Conservation (phyloP, 2,113 vertebrate genomes). For the Apus apus region DNA sequence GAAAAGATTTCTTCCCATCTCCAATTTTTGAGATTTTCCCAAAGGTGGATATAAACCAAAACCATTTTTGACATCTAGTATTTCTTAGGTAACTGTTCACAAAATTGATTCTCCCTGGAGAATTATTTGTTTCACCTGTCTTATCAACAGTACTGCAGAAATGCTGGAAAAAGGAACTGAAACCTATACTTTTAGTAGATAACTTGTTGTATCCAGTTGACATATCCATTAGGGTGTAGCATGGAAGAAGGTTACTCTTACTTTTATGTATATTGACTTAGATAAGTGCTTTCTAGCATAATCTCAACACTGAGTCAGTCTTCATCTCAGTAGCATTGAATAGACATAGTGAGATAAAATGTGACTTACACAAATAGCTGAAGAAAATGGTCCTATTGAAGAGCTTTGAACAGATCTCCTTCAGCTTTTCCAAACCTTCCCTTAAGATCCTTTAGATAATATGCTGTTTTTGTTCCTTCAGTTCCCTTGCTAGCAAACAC, state of each 20-base stretch:
- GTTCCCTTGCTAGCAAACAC: background rate
- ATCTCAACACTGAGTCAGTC: background rate
- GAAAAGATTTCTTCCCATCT: background rate
- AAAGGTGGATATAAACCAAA: background rate
- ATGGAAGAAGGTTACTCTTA: background rate
- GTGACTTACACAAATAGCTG: background rate
- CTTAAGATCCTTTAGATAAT: background rate
- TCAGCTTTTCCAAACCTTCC: background rate
- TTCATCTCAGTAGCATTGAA: background rate
- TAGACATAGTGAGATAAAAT: background rate
- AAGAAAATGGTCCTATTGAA: background rate
- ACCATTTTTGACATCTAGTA: background rate
- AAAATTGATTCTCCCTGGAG: background rate
- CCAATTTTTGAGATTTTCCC: background rate
- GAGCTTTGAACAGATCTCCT: background rate
- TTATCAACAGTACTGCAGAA: background rate
- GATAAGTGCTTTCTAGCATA: background rate
- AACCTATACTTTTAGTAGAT: background rate
- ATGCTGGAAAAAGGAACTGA: background rate
- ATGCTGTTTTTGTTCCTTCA: background rate
- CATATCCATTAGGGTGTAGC: accelerated
- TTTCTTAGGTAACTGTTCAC: background rate
- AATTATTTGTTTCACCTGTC: background rate
- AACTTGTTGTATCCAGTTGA: background rate
- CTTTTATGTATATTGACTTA: background rate